Base-by-base conservation (phyloP, 2,888 invertebrate genomes). In the Conistra vaccinii region DNA sequence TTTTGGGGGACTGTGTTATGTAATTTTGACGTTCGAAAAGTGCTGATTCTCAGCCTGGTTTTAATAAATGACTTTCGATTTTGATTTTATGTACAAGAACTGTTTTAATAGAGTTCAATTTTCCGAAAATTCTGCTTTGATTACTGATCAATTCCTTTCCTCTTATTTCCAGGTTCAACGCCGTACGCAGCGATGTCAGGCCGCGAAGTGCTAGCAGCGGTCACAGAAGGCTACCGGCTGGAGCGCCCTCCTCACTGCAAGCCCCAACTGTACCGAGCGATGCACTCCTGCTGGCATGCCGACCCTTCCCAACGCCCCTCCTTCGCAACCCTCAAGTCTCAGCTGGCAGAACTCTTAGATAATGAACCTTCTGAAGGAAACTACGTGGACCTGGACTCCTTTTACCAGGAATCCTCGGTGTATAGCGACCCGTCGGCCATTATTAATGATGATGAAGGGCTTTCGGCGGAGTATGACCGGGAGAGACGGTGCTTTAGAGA, bases 121-220 rank as follows among this genome's bases (percentile, higher is more conserved):
- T 45, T 45, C 3, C 17, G 6, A 45, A 45, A 45, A 51, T 4
- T 53, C n/a, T 53, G n/a, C n/a, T 55, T 55, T 55, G 26, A 55
- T 26, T 14, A n/a, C 5, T 7, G 7, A 23, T 48, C 23, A 48
- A 48, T 23, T 48, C 3, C 7, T 23, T 32, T 12, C 7, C 0
- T 55, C 9, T 20, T 10, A 29, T 60, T 66, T 65, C 17, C 93
- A 98, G 98, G 98, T 73, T 98, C 98, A 68, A 98, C 98, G 90
- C 98, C 98, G 6, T 98, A 98, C 94, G 98, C 98, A n/a, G 97
- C 98, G 77, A 97, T 98, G 97, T 98, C 98, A 1, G 98, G 98
- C 0, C 97, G 98, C 17, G 98, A 98, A 91, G 98, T 98, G n/a
- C 97, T 98, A 92, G 97, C 98, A 14, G 97, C 97, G 55, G 98